Percentiles rank a stretch among this genome's conserved stretches.
Conservation (phyloP, 1,140 invertebrate genomes). For the Chionoecetes opilio region DNA sequence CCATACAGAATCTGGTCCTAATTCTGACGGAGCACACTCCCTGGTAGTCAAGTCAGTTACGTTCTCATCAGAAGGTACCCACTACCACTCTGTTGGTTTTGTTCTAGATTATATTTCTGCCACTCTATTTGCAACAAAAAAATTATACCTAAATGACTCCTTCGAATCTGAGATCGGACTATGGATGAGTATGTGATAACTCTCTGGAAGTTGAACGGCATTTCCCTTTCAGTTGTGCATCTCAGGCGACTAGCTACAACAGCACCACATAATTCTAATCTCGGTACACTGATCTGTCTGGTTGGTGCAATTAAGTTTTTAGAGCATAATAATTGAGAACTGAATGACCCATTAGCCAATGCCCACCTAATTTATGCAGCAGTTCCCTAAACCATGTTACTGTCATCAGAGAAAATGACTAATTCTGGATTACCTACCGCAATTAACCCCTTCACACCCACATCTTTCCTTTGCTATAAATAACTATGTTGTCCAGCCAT, state of each 20-base stretch:
- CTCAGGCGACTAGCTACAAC: neutral
- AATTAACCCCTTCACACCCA: too few relatives aligned
- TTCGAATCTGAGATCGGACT: neutral
- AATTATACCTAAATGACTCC: neutral
- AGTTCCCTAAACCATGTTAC: neutral
- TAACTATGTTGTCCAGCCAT: too few relatives aligned
- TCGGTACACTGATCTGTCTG: constrained; percentile 31
- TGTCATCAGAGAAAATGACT: neutral
- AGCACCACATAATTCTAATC: constrained; percentile 52
- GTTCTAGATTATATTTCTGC: constrained; percentile 37
- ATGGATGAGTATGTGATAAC: neutral
- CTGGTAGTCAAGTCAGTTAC: neutral
- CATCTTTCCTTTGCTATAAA: too few relatives aligned
- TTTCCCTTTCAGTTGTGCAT: constrained; percentile 1
- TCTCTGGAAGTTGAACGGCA: neutral
- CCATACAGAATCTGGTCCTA: constrained; percentile 19
- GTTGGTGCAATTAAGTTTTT: neutral
- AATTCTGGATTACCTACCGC: neutral
- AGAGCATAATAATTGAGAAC: neutral
- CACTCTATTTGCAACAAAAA: constrained; percentile 38
- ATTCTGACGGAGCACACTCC: too few relatives aligned
- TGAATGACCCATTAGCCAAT: neutral
- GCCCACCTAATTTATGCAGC: constrained; percentile 31
- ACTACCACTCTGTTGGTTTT: neutral
- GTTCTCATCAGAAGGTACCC: neutral